Conservation (phyloP, 2,888 invertebrate genomes). For the Ligdia adustata region DNA sequence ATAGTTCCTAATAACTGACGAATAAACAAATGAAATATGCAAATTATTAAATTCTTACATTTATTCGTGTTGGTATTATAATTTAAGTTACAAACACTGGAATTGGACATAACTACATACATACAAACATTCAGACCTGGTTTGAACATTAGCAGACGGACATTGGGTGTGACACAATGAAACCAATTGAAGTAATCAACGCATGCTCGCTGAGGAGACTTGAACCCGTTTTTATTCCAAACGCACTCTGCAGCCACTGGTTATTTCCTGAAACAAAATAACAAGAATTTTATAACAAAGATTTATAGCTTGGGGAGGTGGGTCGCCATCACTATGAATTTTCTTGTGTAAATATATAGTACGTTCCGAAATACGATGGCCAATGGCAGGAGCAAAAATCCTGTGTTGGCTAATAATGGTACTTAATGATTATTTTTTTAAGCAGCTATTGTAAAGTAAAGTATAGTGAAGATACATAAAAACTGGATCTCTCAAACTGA, state of each 20-base stretch:
- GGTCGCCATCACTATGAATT: no score
- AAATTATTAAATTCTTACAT: constrained; percentile 70
- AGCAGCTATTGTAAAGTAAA: no score
- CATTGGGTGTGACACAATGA: constrained; percentile 54
- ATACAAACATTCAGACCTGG: constrained; percentile 67
- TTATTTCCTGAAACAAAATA: constrained; percentile 68
- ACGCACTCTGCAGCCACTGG: constrained; percentile 24
- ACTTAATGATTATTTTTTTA: no score
- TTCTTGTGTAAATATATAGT: no score
- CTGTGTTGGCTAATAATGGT: no score
- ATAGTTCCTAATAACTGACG: constrained; percentile 44
- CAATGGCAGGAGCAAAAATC: no score
- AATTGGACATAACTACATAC: constrained; percentile 70
- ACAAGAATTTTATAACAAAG: not conserved
- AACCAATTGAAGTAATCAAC: constrained; percentile 42
- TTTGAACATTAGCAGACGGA: constrained; percentile 68
- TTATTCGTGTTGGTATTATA: constrained; percentile 64
- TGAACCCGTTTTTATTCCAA: constrained; percentile 57
- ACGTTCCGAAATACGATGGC: no score
- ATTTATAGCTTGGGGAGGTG: no score
- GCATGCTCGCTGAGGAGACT: constrained; percentile 42
- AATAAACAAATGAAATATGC: constrained; percentile 70
- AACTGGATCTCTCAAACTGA: no score
- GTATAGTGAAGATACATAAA: no score
- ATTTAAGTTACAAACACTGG: constrained; percentile 68